These are phyloP conservation scores for Erythrocercus mccallii DNA, from an alignment of 2,113 vertebrate genomes.

Conservation along the genomic window DNA sequence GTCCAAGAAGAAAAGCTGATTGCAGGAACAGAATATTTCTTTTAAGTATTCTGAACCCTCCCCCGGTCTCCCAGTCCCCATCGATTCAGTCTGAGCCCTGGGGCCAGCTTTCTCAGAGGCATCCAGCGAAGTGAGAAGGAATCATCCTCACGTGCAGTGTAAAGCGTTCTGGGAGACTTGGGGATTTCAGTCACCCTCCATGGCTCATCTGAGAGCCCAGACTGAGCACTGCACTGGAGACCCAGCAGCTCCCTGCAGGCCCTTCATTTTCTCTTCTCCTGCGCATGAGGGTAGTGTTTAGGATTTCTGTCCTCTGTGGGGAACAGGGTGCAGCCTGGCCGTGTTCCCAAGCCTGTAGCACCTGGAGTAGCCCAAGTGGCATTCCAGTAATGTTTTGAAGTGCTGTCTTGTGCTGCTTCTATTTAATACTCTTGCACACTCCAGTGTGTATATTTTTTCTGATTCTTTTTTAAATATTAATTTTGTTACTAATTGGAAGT, in stretches of 20 bases:
- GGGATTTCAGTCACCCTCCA: neutral
- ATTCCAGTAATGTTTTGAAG: neutral
- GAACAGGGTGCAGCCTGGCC: neutral
- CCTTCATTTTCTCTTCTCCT: neutral
- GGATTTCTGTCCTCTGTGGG: neutral
- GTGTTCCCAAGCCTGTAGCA: rapidly evolving
- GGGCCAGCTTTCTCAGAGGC: neutral
- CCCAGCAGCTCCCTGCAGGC: neutral
- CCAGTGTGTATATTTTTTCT: neutral
- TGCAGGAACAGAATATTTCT: neutral
- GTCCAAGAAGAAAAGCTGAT: neutral
- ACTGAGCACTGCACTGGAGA: rapidly evolving
- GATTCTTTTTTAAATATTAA: neutral
- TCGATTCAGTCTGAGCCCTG: neutral
- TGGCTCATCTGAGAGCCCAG: neutral
- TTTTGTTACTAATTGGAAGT: neutral
- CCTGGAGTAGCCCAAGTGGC: neutral
- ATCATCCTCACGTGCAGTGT: rapidly evolving
- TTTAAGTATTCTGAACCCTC: neutral
- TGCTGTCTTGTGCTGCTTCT: neutral
- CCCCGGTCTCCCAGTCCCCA: neutral
- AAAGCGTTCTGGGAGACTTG: neutral
- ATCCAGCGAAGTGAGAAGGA: neutral
- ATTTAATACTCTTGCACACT: neutral
- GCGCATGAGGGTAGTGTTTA: neutral